A percentile compares a stretch with the other conserved stretches of the same genome.
phyloP scores from a whole-genome alignment of 2,888 invertebrate species.

The Pseudoips prasinana region DNA sequence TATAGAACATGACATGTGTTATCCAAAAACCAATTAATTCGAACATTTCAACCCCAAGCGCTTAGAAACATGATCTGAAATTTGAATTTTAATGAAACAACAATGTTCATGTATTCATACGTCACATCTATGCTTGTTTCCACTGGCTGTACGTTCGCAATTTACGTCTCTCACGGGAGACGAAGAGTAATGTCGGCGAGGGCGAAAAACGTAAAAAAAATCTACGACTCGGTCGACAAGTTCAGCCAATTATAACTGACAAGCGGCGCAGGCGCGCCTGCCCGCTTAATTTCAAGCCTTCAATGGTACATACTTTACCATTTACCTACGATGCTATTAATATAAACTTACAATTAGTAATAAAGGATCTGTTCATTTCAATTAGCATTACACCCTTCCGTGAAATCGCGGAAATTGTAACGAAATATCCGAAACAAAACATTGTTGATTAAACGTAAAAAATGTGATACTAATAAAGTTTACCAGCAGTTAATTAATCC shows the following conservation, averaged over 20 bases:
- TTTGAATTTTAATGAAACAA: slow-evolving; percentile 74
- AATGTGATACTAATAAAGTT: too few species aligned
- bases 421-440: too few species aligned
- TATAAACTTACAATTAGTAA: slow-evolving; percentile 3
- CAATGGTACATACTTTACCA: slow-evolving; percentile 43
- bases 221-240: slow-evolving; percentile 73
- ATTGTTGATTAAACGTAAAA: too few species aligned
- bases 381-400: too few species aligned
- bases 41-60: slow-evolving; percentile 22
- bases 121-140: slow-evolving; percentile 75
- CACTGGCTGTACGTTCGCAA: slow-evolving; percentile 67
- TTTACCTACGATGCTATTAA: slow-evolving; percentile 24
- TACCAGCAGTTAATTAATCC: slow-evolving; percentile 15
- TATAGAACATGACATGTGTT: slow-evolving; percentile 21
- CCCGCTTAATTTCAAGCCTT: slow-evolving; percentile 66
- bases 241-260: slow-evolving; percentile 82
- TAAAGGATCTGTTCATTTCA: neutral
- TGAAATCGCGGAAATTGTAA: too few species aligned
- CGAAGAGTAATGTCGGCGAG: slow-evolving; percentile 77
- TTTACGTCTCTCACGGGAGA: slow-evolving; percentile 78
- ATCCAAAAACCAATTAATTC: slow-evolving; percentile 24
- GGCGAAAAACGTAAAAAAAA: slow-evolving; percentile 70
- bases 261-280: slow-evolving; percentile 70
- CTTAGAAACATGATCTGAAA: slow-evolving; percentile 54
- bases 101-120: slow-evolving; percentile 70